Base-by-base conservation (phyloP, 2,888 invertebrate genomes). In the Chelonus formosanus region DNA sequence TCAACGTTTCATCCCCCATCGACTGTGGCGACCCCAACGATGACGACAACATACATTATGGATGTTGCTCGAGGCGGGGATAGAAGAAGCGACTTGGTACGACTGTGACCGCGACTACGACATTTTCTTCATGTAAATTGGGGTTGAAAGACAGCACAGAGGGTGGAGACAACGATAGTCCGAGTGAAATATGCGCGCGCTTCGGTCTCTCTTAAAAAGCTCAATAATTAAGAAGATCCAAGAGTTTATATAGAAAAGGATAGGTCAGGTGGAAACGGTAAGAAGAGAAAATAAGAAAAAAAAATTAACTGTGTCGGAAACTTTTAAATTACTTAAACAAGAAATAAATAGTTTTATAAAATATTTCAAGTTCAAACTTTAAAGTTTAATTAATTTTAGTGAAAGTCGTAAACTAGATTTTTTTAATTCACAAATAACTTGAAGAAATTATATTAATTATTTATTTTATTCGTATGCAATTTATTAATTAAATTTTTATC, bases 21-120 rank as follows among this genome's bases (percentile, higher is more conserved):
- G 63, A 52, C 61, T 44, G 50, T 68, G 68, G 66, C 65, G 67
- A 65, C 71, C 61, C 65, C 60, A 54, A 69, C 62, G 64, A 66
- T 65, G 63, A 70, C 72, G 72, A 70, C 72, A 66, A 62, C 70
- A 72, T 72, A 70, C 69, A 72, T 72, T 72, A 72, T 72, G 69
- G 65, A 72, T 72, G 70, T 52, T 68, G 70, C 67, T 68, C 53
- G 69, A 61, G 67, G 61, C 67, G 57, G 54, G 65, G 61, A 32
- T 10, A 57, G 10, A 45, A 44, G 47, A 45, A 59, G 57, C 45
- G 65, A 60, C 56, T 52, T 43, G 64, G 60, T 43, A 67, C 31
- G 40, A 58, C 56, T 57, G 54, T 61, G 58, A 62, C 65, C 44
- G 63, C 58, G 61, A 53, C 68, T 54, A 44, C 67, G 66, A 66